These are phyloP conservation scores for Epizoanthus fatuus DNA, from an alignment of 92 coral and sea anemone species.

Conservation along the genomic window DNA sequence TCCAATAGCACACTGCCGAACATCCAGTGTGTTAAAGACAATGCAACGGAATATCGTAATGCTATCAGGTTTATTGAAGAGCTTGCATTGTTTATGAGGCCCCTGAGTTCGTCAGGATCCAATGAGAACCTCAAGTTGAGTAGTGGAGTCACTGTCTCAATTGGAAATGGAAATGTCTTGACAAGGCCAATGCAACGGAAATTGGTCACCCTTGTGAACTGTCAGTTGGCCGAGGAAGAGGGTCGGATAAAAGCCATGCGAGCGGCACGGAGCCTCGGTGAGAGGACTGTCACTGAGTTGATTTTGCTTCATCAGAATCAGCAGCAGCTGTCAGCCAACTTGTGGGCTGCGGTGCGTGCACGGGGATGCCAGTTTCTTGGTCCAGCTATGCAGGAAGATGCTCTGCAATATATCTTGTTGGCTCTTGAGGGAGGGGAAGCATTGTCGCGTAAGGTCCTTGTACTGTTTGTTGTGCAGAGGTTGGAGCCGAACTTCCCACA, in stretches of 20 bases:
- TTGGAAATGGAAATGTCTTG: conserved; percentile 69
- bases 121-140: conserved; percentile 64
- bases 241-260: conserved; percentile 98
- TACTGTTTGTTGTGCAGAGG: conserved; percentile 92
- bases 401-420: conserved; percentile 89
- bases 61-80: conserved; percentile 90
- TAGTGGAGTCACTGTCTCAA: conserved; percentile 46
- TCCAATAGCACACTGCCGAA: conserved; percentile 72
- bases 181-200: conserved; percentile 99
- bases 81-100: conserved; percentile 93
- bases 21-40: conserved; percentile 78
- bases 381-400: conserved; percentile 99
- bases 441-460: conserved; percentile 96
- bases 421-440: conserved; percentile 98
- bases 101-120: conserved; percentile 70
- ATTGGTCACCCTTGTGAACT: conserved; percentile 95
- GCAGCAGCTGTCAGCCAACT: conserved; percentile 91
- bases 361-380: conserved; percentile 99
- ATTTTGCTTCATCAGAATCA: conserved; percentile 97
- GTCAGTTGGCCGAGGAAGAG: conserved; percentile 97
- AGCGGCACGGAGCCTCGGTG: conserved; percentile 98
- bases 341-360: conserved; percentile 97
- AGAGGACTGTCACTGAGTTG: conserved; percentile 97
- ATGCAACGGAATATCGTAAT: conserved; percentile 70
- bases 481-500: conserved; percentile 84